Base-by-base conservation (phyloP, 2,888 invertebrate genomes). In the Lampropteryx suffumata region DNA sequence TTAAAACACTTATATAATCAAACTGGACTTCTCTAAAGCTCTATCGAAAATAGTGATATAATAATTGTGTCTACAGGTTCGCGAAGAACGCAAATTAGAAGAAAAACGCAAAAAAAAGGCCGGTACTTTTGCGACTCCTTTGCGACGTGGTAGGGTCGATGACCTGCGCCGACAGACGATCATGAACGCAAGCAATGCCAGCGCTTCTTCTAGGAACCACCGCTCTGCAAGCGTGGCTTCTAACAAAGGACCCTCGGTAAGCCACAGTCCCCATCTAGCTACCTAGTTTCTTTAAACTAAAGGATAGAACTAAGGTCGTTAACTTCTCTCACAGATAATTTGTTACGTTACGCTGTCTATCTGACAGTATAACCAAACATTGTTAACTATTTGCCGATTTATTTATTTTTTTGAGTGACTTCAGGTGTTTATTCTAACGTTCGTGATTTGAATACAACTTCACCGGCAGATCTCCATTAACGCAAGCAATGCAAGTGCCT, bases 51-150 rank as follows among this genome's bases (percentile, higher is more conserved):
- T 24, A 24, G 6, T 3, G 4, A 24, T 5, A 24, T 24, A 6
- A 24, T 7, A 24, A 3, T 28, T 6, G 6, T 37, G 26, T 32
- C 0, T 6, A 14, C 40, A 88, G 90, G 84, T 91, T 3, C 84
- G 91, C 0, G 91, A 91, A 64, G 88, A 90, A 37, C 80, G 90
- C 8, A 88, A 89, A 60, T 59, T 67, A 8, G 88, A 87, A 57
- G 85, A 88, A 61, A 90, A 89, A 62, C 82, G 80, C 8, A 89
- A 87, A 67, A 87, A 87, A 65, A 84, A 86, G 56, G 78, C 76
- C 1, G 82, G 82, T 0, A 62, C 69, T 6, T 83, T 87, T 56
- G 86, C 83, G 30, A 87, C 89, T 1, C 84, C 89, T 8, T 78
- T 71, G n/a, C 71, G 78, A 1, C 75, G 77, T 33, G 80, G 82